Evolutionary conservation across 1,140 invertebrate genomes (phyloP).

Genomic region (Caenorhabditis inopinata): DNA sequence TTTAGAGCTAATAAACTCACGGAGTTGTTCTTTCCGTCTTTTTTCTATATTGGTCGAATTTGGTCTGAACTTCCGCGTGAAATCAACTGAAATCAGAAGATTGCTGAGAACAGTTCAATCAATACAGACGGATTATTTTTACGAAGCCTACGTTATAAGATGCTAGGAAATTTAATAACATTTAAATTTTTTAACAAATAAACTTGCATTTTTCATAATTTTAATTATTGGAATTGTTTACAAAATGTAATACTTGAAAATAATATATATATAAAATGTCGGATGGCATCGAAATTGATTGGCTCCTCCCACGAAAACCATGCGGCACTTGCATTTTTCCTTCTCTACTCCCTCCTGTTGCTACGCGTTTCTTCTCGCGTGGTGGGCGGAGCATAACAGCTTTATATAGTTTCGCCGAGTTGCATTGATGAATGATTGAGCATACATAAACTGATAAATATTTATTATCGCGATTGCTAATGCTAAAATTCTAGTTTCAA

Average conservation of each 20-base stretch:
- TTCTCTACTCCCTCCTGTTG: not conserved
- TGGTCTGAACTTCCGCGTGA: not conserved
- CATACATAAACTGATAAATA: too few species aligned
- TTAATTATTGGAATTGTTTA: not conserved
- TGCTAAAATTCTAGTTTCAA: too few species aligned
- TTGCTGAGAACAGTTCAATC: not conserved
- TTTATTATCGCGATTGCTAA: too few species aligned
- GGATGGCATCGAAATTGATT: conserved; percentile 27
- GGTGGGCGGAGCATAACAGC: not conserved
- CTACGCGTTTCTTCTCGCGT: not conserved
- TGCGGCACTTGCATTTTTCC: not conserved
- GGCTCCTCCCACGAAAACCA: not conserved
- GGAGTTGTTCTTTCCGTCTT: not conserved
- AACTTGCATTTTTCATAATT: not conserved
- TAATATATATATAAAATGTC: not conserved
- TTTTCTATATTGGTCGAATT: not conserved
- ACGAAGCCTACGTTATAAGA: too few species aligned
- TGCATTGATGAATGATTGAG: too few species aligned
- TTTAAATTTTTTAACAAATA: too few species aligned
- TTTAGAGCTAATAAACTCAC: not conserved
- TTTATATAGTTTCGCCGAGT: not conserved
- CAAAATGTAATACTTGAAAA: not conserved
- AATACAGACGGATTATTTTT: not conserved
- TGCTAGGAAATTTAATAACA: too few species aligned
- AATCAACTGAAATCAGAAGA: not conserved